Conservation (phyloP, 2,888 invertebrate species). For the Rhagonycha lutea region DNA sequence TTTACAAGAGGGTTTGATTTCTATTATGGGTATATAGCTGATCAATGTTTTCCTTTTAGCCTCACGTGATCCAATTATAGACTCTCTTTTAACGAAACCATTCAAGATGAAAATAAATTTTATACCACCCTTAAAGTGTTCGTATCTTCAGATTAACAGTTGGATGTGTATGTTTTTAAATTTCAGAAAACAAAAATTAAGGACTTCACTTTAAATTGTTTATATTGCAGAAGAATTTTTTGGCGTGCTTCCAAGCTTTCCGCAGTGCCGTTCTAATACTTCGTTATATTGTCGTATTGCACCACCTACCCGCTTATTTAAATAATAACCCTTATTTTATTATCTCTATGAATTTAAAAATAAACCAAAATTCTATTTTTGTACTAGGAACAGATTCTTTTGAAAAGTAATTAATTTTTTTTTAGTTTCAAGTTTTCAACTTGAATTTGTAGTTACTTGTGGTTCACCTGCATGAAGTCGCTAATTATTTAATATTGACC, state of each 20-base stretch:
- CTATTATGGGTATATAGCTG: not conserved
- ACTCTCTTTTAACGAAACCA: not conserved
- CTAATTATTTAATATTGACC: too few relatives aligned
- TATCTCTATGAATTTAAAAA: not conserved
- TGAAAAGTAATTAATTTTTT: too few relatives aligned
- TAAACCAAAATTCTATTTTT: not conserved
- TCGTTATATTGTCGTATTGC: constrained; percentile 23
- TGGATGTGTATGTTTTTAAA: not conserved
- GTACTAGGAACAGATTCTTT: too few relatives aligned
- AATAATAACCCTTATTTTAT: not conserved
- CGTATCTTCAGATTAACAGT: not conserved
- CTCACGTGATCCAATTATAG: not conserved
- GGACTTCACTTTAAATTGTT: constrained; percentile 10
- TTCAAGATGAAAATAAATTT: not conserved
- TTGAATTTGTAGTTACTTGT: too few relatives aligned
- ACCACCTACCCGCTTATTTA: constrained; percentile 9
- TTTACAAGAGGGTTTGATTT: not conserved
- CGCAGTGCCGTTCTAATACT: constrained; percentile 20
- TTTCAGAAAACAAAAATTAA: not conserved
- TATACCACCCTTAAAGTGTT: not conserved
- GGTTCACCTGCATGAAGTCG: too few relatives aligned
- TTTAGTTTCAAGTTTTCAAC: too few relatives aligned
- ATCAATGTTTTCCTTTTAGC: not conserved
- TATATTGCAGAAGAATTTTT: constrained; percentile 25
- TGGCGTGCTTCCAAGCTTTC: constrained; percentile 30